These are phyloP conservation scores for Pachypeltis micranthus DNA, from an alignment of 1,140 invertebrate genomes.

Conservation along the genomic window DNA sequence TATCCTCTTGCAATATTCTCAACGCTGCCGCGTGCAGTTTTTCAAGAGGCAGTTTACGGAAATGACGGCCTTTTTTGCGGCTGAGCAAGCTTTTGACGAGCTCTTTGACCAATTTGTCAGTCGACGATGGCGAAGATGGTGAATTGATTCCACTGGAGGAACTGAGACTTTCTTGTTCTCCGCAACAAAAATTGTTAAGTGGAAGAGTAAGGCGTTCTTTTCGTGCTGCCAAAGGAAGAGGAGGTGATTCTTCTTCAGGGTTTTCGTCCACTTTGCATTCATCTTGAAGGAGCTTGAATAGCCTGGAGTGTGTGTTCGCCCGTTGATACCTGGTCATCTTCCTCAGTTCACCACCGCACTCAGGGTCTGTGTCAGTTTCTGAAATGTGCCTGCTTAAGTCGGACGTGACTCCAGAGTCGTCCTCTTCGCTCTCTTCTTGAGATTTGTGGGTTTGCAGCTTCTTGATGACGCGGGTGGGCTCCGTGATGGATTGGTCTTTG, in stretches of 20 bases:
- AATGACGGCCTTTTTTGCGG: conserved; percentile 39
- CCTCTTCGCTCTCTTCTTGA: conserved; percentile 47
- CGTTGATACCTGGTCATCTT: conserved; percentile 49
- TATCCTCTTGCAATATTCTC: conserved; percentile 40
- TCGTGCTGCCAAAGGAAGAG: conserved; percentile 27
- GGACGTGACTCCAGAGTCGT: conserved; percentile 57
- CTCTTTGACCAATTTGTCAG: conserved; percentile 43
- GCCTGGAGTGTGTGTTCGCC: conserved; percentile 56
- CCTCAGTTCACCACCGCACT: conserved; percentile 40
- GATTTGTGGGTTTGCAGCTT: conserved; percentile 28
- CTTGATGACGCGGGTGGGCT: conserved; percentile 24
- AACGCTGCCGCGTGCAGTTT: conserved; percentile 43
- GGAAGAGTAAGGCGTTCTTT: conserved; percentile 34
- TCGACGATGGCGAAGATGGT: conserved; percentile 40
- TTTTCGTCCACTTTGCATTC: conserved; percentile 38
- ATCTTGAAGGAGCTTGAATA: conserved; percentile 52
- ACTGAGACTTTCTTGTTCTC: conserved; percentile 23
- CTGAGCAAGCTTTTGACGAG: conserved; percentile 42
- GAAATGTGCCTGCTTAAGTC: conserved; percentile 56
- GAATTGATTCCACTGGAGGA: conserved; percentile 40
- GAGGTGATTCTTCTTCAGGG: conserved; percentile 24
- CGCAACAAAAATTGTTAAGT: conserved; percentile 22
- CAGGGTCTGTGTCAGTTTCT: conserved; percentile 51
- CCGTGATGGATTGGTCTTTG: conserved; percentile 17
- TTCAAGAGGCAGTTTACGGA: conserved; percentile 42